Evolutionary conservation across 2,888 invertebrate species (phyloP).

Genomic region (Busseola fusca): DNA sequence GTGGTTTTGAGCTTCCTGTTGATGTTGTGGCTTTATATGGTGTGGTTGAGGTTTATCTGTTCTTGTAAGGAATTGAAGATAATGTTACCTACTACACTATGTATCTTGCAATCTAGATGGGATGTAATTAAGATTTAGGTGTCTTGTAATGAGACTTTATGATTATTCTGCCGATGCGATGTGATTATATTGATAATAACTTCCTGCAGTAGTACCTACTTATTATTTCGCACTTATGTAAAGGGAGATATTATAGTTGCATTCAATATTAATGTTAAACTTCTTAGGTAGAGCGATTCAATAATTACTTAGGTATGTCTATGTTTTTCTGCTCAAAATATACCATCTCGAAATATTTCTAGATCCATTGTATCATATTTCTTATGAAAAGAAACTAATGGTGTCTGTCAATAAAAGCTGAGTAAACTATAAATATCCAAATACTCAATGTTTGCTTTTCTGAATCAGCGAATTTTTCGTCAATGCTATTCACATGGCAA

Average conservation of each 20-base stretch:
- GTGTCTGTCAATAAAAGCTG: conserved; percentile 26
- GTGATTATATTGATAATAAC: background rate
- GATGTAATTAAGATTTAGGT: conserved; percentile 1
- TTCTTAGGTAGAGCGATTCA: no score
- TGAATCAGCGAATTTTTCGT: conserved; percentile 38
- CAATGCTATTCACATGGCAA: conserved; percentile 32
- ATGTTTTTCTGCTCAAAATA: background rate
- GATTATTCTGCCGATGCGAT: background rate
- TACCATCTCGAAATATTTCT: background rate
- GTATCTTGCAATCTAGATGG: conserved; percentile 28
- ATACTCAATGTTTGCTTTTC: conserved; percentile 14
- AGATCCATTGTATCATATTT: conserved; percentile 7
- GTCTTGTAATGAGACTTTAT: conserved; percentile 7
- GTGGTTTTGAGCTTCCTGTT: conserved; percentile 45
- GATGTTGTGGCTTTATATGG: conserved; percentile 37
- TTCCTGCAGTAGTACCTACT: background rate
- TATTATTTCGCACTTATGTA: background rate
- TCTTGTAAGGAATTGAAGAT: conserved; percentile 31
- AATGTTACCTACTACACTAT: conserved; percentile 2
- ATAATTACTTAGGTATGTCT: no score
- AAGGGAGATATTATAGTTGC: no score
- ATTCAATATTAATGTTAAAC: background rate
- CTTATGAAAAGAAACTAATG: conserved; percentile 11
- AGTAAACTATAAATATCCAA: conserved; percentile 23
- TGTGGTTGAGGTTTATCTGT: conserved; percentile 37